Conservation (phyloP, 2,888 invertebrate genomes). For the Parasteatoda lunata region DNA sequence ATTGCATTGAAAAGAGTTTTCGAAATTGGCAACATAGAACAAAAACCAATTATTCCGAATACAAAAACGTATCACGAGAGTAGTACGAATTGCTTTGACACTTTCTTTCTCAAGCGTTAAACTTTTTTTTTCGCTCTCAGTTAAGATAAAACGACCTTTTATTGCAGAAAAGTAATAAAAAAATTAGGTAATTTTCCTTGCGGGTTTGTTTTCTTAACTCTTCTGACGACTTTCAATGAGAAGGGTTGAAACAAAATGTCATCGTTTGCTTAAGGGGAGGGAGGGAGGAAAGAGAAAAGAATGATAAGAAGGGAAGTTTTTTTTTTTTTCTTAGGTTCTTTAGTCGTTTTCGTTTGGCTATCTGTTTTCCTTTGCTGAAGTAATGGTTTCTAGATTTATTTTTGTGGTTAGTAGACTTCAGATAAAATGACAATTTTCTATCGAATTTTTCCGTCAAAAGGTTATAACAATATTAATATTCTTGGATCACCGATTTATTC, state of each 20-base stretch:
- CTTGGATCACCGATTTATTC: no score
- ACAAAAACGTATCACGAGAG: conserved; percentile 1
- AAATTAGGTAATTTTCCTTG: conserved; percentile 35
- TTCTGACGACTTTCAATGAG: conserved; percentile 39
- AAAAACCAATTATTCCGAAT: conserved; percentile 44
- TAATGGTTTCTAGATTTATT: conserved; percentile 41
- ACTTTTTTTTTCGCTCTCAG: conserved; percentile 1
- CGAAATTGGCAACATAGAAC: conserved; percentile 13
- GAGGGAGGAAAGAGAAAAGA: background rate
- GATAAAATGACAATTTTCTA: background rate
- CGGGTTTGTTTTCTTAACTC: conserved; percentile 62
- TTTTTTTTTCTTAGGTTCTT: background rate
- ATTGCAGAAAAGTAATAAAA: conserved; percentile 42
- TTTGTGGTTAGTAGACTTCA: conserved; percentile 30
- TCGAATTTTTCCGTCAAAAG: background rate
- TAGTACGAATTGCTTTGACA: conserved; percentile 44
- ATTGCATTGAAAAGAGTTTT: conserved; percentile 26
- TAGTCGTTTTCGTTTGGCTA: background rate
- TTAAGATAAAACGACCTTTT: conserved; percentile 14
- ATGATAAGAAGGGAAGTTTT: background rate
- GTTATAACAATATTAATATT: no score
- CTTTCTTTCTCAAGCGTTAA: background rate
- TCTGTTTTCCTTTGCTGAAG: conserved; percentile 41
- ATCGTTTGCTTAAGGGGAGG: conserved; percentile 61
- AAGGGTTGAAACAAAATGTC: conserved; percentile 66